phyloP scores from a whole-genome alignment of 2,797 vertebrate genomes.

The Anabas testudineus region DNA sequence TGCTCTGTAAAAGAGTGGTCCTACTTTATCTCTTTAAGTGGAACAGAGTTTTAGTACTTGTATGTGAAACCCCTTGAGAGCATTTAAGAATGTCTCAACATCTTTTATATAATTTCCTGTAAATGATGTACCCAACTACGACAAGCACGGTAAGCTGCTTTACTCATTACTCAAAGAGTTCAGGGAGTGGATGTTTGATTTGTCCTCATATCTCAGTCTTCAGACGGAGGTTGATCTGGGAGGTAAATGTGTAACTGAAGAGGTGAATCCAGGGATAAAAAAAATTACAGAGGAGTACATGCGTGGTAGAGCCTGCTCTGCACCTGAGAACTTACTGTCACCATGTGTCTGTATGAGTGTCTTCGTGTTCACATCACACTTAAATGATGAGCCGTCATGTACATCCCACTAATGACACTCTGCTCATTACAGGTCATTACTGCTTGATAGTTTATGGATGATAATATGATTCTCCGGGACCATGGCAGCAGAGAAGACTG shows the following conservation, averaged over 20 bases:
- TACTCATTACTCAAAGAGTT: conserved; percentile 60
- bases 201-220: conserved; percentile 47
- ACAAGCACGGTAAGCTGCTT: conserved; percentile 6
- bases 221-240: background rate
- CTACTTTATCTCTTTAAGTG: conserved; percentile 14
- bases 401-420: conserved; percentile 52
- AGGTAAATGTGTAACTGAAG: conserved; percentile 12
- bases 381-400: conserved; percentile 22
- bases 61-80: background rate
- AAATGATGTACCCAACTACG: conserved; percentile 15
- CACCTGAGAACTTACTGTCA: background rate
- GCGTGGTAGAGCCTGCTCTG: background rate
- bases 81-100: conserved; percentile 1
- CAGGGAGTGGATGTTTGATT: conserved; percentile 60
- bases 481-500: conserved; percentile 25
- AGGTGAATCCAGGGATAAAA: conserved; percentile 21
- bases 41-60: background rate
- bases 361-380: background rate
- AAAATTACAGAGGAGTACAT: too few species aligned
- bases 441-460: conserved; percentile 45
- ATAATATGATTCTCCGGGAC: conserved; percentile 14
- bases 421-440: conserved; percentile 58
- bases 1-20: conserved; percentile 5
- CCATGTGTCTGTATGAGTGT: conserved; percentile 7
- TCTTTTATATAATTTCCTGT: conserved; percentile 35